A percentile compares a stretch with the other conserved stretches of the same genome.
phyloP scores from a whole-genome alignment of 2,888 invertebrate genomes.

The Ethmia dodecea region DNA sequence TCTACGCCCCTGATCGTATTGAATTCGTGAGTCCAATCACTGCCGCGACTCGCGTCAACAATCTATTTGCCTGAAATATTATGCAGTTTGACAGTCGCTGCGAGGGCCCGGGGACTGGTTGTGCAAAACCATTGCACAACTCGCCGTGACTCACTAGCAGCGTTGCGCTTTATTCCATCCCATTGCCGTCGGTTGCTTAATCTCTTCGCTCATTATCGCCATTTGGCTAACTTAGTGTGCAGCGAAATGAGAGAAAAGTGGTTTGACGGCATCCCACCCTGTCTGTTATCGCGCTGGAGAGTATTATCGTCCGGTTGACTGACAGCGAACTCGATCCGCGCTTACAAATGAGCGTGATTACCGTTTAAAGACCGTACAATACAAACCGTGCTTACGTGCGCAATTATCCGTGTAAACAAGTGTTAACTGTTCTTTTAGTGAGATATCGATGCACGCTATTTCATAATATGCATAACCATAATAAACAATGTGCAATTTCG shows the following conservation, averaged over 20 bases:
- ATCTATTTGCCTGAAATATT: slow-evolving; percentile 30
- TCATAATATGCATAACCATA: slow-evolving; percentile 9
- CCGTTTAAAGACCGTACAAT: slow-evolving; percentile 19
- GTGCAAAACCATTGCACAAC: slow-evolving; percentile 63
- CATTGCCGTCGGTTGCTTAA: slow-evolving; percentile 49
- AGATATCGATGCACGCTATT: background rate
- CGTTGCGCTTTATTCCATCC: slow-evolving; percentile 29
- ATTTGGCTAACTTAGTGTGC: slow-evolving; percentile 22
- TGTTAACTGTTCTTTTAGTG: background rate
- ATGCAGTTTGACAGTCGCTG: slow-evolving; percentile 37
- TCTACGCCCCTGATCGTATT: slow-evolving; percentile 30
- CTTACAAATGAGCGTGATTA: slow-evolving; percentile 22
- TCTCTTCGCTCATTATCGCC: slow-evolving; percentile 43
- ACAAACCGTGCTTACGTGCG: slow-evolving; percentile 12
- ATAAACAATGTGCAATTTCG: slow-evolving; percentile 40
- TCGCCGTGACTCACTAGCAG: slow-evolving; percentile 40
- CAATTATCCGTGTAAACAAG: slow-evolving; percentile 14
- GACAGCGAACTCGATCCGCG: slow-evolving; percentile 14
- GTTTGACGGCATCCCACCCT: slow-evolving; percentile 1
- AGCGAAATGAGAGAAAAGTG: slow-evolving; percentile 12
- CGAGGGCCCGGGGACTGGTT: slow-evolving; percentile 46
- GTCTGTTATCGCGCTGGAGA: slow-evolving; percentile 6
- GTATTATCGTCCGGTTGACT: slow-evolving; percentile 3
- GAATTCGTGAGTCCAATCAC: slow-evolving; percentile 25
- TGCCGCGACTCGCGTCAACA: slow-evolving; percentile 17